Percentiles rank a stretch among this genome's conserved stretches.
phyloP scores from a whole-genome alignment of 2,888 invertebrate genomes.

The Apotomis betuletana region DNA sequence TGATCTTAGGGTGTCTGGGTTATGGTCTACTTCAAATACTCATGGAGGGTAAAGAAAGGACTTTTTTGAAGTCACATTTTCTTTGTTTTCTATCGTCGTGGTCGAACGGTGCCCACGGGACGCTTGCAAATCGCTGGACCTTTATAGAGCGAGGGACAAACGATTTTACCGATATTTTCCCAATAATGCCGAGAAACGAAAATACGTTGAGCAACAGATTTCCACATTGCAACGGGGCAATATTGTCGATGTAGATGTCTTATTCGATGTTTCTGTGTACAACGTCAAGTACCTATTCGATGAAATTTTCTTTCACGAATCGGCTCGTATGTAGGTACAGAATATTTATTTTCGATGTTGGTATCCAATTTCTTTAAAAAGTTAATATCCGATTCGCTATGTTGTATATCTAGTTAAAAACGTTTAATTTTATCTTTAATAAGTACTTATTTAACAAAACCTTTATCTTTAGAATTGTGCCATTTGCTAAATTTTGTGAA shows the following conservation, averaged over 20 bases:
- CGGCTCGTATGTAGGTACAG: too few relatives aligned
- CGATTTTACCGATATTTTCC: conserved; percentile 26
- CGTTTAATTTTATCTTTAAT: too few relatives aligned
- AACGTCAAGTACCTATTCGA: too few relatives aligned
- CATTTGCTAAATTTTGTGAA: too few relatives aligned
- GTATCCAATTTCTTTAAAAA: too few relatives aligned
- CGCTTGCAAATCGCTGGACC: neutral
- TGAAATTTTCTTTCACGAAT: too few relatives aligned
- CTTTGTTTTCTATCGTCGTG: conserved; percentile 6
- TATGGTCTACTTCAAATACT: neutral
- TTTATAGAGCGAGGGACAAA: conserved; percentile 12
- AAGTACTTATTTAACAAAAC: too few relatives aligned
- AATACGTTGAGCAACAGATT: neutral
- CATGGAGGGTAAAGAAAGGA: neutral
- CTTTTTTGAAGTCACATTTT: neutral
- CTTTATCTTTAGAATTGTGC: too few relatives aligned
- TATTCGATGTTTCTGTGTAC: too few relatives aligned
- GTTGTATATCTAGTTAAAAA: too few relatives aligned
- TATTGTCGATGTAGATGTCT: neutral
- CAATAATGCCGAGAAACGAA: conserved; percentile 10
- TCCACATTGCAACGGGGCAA: neutral
- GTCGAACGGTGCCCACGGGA: conserved; percentile 12
- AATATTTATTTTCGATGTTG: too few relatives aligned
- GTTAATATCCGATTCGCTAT: too few relatives aligned
- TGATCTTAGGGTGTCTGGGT: neutral